These are phyloP conservation scores for Chrysolina oricalcia DNA, from an alignment of 2,888 invertebrate species.

Conservation along the genomic window DNA sequence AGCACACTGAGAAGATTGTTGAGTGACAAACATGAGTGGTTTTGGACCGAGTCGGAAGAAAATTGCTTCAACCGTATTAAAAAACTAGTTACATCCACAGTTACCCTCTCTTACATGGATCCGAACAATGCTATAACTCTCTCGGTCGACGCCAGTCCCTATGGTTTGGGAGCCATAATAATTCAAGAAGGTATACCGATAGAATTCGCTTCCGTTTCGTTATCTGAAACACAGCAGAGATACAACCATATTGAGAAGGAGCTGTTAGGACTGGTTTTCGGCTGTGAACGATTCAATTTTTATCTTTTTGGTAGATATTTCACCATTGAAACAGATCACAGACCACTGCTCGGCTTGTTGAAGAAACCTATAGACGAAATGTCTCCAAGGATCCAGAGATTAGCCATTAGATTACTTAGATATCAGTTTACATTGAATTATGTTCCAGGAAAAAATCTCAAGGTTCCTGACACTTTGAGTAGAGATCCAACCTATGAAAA, in stretches of 20 bases:
- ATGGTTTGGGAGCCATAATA: neutral
- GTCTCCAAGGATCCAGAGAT: slow-evolving; percentile 51
- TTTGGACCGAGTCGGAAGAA: neutral
- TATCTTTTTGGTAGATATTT: slow-evolving; percentile 42
- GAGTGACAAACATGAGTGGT: neutral
- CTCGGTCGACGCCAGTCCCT: slow-evolving; percentile 20
- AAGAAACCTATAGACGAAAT: slow-evolving; percentile 55
- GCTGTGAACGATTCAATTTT: slow-evolving; percentile 53
- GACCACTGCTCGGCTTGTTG: slow-evolving; percentile 49
- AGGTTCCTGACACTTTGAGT: slow-evolving; percentile 47
- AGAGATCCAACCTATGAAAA: slow-evolving; percentile 30
- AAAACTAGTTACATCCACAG: neutral
- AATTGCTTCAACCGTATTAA: neutral
- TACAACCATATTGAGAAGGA: slow-evolving; percentile 8
- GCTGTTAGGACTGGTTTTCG: no score
- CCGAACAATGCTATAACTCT: neutral
- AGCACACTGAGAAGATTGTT: neutral
- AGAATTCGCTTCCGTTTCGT: neutral
- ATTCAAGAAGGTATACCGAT: neutral
- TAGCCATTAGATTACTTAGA: slow-evolving; percentile 47
- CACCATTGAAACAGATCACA: slow-evolving; percentile 51
- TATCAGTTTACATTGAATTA: slow-evolving; percentile 47
- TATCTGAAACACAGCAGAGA: neutral
- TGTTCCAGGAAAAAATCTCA: slow-evolving; percentile 49
- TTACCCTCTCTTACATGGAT: slow-evolving; percentile 8